Conservation (phyloP, 2,797 vertebrate genomes). For the Nothura maculosa region DNA sequence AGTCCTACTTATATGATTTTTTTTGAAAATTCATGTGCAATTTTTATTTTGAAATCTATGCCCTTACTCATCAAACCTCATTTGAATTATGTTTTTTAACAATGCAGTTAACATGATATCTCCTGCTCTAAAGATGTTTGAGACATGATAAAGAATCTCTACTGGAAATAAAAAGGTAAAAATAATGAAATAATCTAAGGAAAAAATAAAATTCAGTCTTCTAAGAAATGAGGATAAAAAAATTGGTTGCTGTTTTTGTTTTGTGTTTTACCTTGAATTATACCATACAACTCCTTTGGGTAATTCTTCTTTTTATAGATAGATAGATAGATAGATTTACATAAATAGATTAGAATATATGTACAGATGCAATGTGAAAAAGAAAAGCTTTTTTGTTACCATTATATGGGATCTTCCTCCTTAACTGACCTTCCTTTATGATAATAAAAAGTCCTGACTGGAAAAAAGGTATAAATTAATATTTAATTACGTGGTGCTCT, state of each 20-base stretch:
- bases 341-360: neutral
- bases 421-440: neutral
- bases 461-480: slow-evolving; percentile 52
- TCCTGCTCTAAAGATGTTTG: neutral
- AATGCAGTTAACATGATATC: neutral
- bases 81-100: neutral
- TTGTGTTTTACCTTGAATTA: neutral
- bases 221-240: neutral
- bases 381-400: neutral
- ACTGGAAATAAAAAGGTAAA: neutral
- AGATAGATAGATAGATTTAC: neutral
- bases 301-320: neutral
- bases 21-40: neutral
- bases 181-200: neutral
- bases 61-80: neutral
- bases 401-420: neutral
- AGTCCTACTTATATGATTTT: neutral
- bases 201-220: neutral
- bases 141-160: neutral
- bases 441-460: neutral
- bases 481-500: neutral
- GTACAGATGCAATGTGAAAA: neutral
- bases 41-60: neutral
- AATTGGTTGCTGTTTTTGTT: neutral
- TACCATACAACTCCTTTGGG: neutral